Conservation (phyloP, 2,113 vertebrate species). For the Lycaon pictus region DNA sequence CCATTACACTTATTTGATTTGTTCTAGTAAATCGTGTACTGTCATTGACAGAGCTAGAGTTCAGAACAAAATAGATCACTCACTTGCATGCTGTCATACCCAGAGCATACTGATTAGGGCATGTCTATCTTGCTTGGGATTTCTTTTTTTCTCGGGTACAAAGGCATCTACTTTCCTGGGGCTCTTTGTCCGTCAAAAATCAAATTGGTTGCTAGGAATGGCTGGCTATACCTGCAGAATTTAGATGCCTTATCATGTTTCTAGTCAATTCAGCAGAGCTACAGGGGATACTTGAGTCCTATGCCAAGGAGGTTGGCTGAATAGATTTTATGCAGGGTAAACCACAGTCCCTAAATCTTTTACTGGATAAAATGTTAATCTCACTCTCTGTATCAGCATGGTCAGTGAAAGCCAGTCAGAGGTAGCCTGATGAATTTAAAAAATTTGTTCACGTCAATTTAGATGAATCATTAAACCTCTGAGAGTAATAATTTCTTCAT, state of each 20-base stretch:
- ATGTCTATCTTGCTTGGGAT: conserved; percentile 65
- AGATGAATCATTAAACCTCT: conserved; percentile 30
- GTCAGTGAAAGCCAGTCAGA: conserved; percentile 16
- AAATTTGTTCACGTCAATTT: conserved; percentile 11
- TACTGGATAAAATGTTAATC: conserved; percentile 62
- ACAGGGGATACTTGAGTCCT: conserved; percentile 62
- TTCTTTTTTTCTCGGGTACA: conserved; percentile 76
- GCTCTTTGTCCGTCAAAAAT: conserved; percentile 76
- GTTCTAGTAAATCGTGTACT: conserved; percentile 63
- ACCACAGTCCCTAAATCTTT: conserved; percentile 62
- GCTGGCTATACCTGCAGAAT: conserved; percentile 70
- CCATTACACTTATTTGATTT: conserved; percentile 74
- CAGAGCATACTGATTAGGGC: conserved; percentile 78
- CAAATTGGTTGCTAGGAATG: conserved; percentile 76
- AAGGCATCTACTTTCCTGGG: conserved; percentile 73
- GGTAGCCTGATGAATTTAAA: neutral
- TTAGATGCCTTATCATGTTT: conserved; percentile 77
- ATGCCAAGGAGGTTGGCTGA: conserved; percentile 33
- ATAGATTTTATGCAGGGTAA: conserved; percentile 61
- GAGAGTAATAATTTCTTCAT: conserved; percentile 15
- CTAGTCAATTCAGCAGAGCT: conserved; percentile 67
- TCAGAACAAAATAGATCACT: conserved; percentile 72
- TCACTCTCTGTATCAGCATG: conserved; percentile 10
- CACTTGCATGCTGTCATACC: conserved; percentile 61
- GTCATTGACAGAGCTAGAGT: conserved; percentile 65